Evolutionary conservation across 2,797 vertebrate genomes (phyloP), one percentile per base, ranked within the genome.

Genomic region (Esox lucius): DNA sequence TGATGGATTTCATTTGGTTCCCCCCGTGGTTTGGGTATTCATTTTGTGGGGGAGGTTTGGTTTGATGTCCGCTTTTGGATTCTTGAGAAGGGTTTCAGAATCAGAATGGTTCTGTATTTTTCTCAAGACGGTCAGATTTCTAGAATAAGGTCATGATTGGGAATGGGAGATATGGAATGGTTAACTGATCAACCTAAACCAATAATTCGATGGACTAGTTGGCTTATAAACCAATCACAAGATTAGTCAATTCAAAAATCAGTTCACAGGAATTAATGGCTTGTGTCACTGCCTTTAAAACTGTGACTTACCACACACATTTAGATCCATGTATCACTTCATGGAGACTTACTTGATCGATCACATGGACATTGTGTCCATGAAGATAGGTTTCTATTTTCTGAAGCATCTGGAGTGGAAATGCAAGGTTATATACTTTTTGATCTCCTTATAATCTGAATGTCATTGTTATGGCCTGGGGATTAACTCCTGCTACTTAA

Each of bases 1-100:
- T 59, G 19, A 9, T 83, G 83, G 84, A 81, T 81, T 71, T 77
- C 86, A 80, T 46, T 46, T 13, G 9, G 12, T 78, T 67, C 67
- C 74, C 74, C 24, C 71, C 71, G 84, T 79, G 83, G 86, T 88
- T 87, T 87, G 73, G 84, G 80, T 75, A 84, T 88, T 84, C 86
- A 84, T 85, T 74, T 80, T 80, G 73, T 77, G 78, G 83, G 51
- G 83, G 85, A 12, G 80, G 78, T 68, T 74, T 84, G 83, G 89
- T 85, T 80, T 87, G 85, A 81, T 82, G 86, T 88, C 86, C 83
- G 83, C 87, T 87, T 87, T 89, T 73, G 75, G 87, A 65, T 85
- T 88, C 74, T 59, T 22, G n/a, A n/a, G 19, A 59, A 22, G 53
- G 17, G 53, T 56, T 56, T n/a, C 53, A 56, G 53, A 70, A 87